Evolutionary conservation across 2,888 invertebrate genomes (phyloP), one percentile per base, ranked within the genome.

Genomic region (Ligdia adustata): DNA sequence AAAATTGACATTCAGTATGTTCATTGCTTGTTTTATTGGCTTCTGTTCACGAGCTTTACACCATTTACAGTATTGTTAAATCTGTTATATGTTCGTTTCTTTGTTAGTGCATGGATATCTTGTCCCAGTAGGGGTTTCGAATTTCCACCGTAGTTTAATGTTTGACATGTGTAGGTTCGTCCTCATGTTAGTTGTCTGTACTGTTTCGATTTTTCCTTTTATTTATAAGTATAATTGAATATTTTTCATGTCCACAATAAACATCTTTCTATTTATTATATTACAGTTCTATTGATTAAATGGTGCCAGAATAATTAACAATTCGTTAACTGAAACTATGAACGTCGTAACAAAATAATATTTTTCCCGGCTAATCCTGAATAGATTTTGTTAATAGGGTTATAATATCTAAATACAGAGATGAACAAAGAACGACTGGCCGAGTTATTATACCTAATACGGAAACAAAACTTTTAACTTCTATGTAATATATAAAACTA

Each of bases 1-100:
- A 81, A 86, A 85, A 82, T 84, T 81, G 76, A 61, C 71, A 74
- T 79, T 81, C 76, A 77, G 72, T 72, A 64, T 66, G 64, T 66
- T 72, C 75, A 73, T 72, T 62, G 76, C 79, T 80, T 81, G 55
- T 72, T 69, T 73, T 62, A 65, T 66, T 73, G 63, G 76, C 75
- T 78, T 77, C 59, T 62, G 44, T 60, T 78, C 72, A 75, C 76
- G 72, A 72, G 75, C 76, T 77, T 72, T 66, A 77, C 84, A 84
- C 78, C 82, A 85, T 85, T 84, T 82, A 82, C 80, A 78, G 79
- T 79, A 78, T 74, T 78, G 64, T 69, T 49, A 57, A 52, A 40
- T 45, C 49, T 53, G 58, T 51, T 44, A 12, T 34, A 46, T 55
- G 53, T 69, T 66, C 59, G 54, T 51, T 68, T 66, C 59, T 51